Conservation (phyloP, 2,888 invertebrate species). For the Escarpia spicata region DNA sequence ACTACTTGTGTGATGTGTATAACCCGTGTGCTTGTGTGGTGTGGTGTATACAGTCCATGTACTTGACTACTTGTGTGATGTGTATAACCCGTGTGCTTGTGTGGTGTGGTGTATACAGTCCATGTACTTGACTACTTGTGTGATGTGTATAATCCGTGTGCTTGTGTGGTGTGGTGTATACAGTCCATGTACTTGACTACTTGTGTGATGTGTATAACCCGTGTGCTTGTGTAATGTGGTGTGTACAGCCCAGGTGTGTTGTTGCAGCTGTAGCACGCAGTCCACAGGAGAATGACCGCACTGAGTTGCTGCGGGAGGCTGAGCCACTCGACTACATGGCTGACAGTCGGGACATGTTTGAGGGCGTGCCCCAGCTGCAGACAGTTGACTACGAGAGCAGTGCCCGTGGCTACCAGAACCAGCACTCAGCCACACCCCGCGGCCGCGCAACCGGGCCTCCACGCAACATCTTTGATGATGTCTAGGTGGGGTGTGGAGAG, state of each 20-base stretch:
- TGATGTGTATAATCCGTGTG: no score
- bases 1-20: background rate
- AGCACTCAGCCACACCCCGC: slow-evolving; percentile 20
- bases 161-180: no score
- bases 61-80: background rate
- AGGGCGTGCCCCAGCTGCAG: background rate
- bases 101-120: no score
- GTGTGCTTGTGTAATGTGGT: background rate
- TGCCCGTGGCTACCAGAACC: slow-evolving; percentile 24
- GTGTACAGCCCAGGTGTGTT: background rate
- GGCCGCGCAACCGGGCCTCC: slow-evolving; percentile 33
- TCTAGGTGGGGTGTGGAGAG: slow-evolving; percentile 45
- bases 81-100: background rate
- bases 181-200: no score
- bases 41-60: background rate
- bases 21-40: background rate
- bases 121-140: no score
- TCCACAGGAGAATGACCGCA: slow-evolving; percentile 76
- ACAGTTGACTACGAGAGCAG: slow-evolving; percentile 9
- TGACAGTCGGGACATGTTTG: background rate
- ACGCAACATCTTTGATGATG: slow-evolving; percentile 42
- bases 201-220: background rate
- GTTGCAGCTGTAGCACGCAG: background rate
- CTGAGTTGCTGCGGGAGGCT: slow-evolving; percentile 81
- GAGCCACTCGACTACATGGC: slow-evolving; percentile 68